These are phyloP conservation scores for Cenopis cana DNA, from an alignment of 2,888 invertebrate genomes.

Conservation along the genomic window DNA sequence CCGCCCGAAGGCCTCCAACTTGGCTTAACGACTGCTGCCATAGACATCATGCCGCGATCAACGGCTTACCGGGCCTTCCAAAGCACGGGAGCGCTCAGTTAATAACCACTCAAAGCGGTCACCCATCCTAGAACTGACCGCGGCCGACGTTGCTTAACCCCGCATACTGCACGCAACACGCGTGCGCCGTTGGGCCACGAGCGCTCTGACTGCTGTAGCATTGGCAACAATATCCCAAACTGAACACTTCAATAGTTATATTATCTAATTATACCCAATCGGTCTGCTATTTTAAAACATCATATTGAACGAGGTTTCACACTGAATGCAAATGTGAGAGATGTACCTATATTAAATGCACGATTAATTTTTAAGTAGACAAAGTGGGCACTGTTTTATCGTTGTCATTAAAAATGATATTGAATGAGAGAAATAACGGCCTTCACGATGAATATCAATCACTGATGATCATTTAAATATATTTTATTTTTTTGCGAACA, in stretches of 20 bases:
- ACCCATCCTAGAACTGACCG: no score
- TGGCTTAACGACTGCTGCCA: background rate
- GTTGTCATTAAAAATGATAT: constrained; percentile 4
- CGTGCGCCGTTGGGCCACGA: no score
- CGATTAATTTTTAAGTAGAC: constrained; percentile 3
- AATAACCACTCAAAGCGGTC: no score
- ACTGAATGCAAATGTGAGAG: constrained; percentile 4
- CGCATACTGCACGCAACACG: no score
- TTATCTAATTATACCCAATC: background rate
- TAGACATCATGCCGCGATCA: no score
- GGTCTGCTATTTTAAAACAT: background rate
- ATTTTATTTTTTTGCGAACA: background rate
- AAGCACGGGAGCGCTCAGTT: background rate
- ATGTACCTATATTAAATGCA: background rate
- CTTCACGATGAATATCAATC: background rate
- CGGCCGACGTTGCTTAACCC: no score
- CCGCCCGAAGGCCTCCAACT: no score
- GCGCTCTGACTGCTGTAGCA: background rate
- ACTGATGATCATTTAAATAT: constrained; percentile 14
- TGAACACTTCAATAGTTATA: background rate
- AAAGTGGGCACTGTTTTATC: background rate
- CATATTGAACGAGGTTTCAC: background rate
- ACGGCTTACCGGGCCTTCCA: no score
- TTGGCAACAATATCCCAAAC: background rate
- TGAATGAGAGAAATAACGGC: background rate